Percentiles rank a stretch among this genome's conserved stretches.
These are phyloP conservation scores for Hiodon alosoides DNA, from an alignment of 2,113 vertebrate genomes.

Conservation along the genomic window DNA sequence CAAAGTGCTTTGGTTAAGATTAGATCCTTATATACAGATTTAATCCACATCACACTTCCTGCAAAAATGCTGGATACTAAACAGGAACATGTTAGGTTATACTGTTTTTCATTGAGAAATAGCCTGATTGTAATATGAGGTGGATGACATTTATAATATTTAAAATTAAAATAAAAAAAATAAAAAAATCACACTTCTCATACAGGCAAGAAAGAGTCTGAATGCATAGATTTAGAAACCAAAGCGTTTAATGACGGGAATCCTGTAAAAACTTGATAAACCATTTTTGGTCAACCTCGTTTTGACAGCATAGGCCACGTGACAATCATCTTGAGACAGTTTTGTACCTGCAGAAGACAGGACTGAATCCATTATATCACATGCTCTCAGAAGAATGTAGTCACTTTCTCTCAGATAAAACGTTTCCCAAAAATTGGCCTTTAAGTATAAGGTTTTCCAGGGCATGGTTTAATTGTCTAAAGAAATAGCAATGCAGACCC, in stretches of 20 bases:
- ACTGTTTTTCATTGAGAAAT: conserved; percentile 7
- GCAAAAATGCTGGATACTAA: not conserved
- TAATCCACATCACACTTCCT: conserved; percentile 16
- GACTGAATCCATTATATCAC: not conserved
- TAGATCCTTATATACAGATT: conserved; percentile 34
- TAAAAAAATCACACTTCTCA: not conserved
- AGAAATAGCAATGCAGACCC: conserved; percentile 1
- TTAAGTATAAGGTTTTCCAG: not conserved
- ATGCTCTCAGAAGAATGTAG: no score
- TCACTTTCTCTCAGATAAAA: no score
- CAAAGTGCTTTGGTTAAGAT: conserved; percentile 25
- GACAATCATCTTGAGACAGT: conserved; percentile 19
- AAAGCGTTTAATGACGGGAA: conserved; percentile 17
- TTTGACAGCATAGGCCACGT: not conserved
- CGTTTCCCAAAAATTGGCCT: not conserved
- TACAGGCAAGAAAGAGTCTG: conserved; percentile 7
- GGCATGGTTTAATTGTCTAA: conserved; percentile 2
- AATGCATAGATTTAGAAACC: conserved; percentile 26
- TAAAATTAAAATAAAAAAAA: not conserved
- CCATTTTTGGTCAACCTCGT: not conserved
- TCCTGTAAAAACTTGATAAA: conserved; percentile 26
- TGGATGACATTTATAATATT: not conserved
- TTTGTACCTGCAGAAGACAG: not conserved
- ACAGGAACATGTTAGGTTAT: not conserved
- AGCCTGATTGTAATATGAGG: conserved; percentile 3